phyloP scores from a whole-genome alignment of 2,797 vertebrate species.

The Ataeniobius toweri region DNA sequence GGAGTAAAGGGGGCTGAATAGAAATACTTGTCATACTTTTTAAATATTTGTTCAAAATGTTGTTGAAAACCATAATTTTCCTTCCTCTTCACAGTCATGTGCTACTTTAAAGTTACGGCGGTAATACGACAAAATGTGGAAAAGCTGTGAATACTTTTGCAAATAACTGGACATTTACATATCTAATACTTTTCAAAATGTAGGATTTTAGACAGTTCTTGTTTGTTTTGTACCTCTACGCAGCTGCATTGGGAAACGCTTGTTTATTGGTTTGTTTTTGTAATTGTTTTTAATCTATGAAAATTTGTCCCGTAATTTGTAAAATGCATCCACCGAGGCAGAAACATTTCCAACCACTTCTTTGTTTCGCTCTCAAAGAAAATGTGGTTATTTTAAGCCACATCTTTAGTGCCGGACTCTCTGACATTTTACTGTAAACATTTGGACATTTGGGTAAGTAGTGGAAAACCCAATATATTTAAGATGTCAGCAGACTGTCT shows the following conservation, averaged over 20 bases:
- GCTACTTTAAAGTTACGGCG: no score
- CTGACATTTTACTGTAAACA: slow-evolving; percentile 6
- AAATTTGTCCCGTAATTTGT: neutral
- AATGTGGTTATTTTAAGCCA: neutral
- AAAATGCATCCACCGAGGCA: neutral
- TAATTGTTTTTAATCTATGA: neutral
- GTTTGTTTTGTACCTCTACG: neutral
- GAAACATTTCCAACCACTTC: neutral
- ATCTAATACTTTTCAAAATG: neutral
- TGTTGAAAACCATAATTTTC: no score
- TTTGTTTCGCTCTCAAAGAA: neutral
- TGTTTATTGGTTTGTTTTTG: neutral
- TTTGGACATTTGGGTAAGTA: neutral
- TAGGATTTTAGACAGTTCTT: neutral
- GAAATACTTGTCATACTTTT: no score
- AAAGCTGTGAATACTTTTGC: no score
- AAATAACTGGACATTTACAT: no score
- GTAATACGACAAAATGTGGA: no score
- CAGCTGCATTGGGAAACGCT: neutral
- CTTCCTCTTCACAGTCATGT: no score
- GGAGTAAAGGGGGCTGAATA: no score
- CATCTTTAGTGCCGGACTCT: neutral
- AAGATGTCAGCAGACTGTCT: neutral
- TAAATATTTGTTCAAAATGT: no score
- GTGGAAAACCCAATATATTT: slow-evolving; percentile 1